Evolutionary conservation across 2,113 vertebrate genomes (phyloP).

Genomic region (Orcinus orca): DNA sequence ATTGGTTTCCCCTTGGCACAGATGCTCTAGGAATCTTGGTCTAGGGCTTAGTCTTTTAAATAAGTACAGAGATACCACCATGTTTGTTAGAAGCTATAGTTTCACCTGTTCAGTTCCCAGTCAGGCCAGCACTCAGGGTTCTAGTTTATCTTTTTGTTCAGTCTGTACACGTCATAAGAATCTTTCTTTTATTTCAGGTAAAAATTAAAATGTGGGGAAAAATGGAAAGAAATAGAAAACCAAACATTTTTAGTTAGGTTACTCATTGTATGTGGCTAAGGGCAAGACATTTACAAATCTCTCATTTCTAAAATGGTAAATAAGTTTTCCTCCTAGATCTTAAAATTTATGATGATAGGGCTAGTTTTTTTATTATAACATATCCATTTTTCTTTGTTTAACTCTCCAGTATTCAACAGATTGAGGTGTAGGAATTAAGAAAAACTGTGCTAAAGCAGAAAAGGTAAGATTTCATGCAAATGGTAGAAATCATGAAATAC

Average conservation of each 20-base stretch:
- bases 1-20: background rate
- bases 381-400: background rate
- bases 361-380: background rate
- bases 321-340: background rate
- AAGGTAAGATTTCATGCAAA: background rate
- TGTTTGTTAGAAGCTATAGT: background rate
- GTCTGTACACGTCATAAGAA: background rate
- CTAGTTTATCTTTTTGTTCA: background rate
- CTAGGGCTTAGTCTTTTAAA: background rate
- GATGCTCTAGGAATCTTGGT: background rate
- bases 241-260: background rate
- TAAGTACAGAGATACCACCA: background rate
- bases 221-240: background rate
- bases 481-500: background rate
- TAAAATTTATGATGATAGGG: background rate
- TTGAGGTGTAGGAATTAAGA: conserved; percentile 10
- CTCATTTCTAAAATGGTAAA: background rate
- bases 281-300: background rate
- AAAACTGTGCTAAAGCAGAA: background rate
- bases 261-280: background rate
- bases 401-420: background rate
- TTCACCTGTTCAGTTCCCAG: background rate
- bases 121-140: background rate
- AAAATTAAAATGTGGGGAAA: background rate
- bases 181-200: background rate